Percentiles rank a stretch among this genome's conserved stretches.
Conservation (phyloP, 2,113 vertebrate genomes). For the Crotalus helleri region DNA sequence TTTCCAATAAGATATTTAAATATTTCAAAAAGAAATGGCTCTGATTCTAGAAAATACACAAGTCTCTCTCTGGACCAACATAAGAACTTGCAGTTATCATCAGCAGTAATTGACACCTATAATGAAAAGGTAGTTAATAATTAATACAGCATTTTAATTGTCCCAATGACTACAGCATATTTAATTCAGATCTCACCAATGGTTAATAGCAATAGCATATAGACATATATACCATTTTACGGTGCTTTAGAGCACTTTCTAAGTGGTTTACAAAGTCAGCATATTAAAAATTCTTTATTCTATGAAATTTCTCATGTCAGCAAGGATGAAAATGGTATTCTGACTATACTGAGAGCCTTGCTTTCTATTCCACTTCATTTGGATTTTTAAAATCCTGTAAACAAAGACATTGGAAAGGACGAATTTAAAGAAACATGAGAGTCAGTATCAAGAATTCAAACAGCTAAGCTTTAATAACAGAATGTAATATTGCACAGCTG, state of each 20-base stretch:
- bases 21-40: constrained; percentile 92
- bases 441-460: background rate
- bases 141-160: background rate
- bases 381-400: background rate
- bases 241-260: background rate
- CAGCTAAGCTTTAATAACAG: background rate
- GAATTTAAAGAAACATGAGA: background rate
- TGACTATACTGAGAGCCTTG: background rate
- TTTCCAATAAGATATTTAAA: constrained; percentile 96
- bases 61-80: constrained; percentile 96
- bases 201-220: background rate
- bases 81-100: constrained; percentile 92
- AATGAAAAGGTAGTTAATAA: constrained; percentile 31
- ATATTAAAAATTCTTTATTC: background rate
- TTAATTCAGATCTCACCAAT: constrained; percentile 4
- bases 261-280: background rate
- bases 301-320: background rate
- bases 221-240: background rate
- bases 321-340: background rate
- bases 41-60: constrained; percentile 93
- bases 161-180: background rate
- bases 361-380: background rate
- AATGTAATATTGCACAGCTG: background rate
- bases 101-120: constrained; percentile 92
- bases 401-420: background rate